Percentiles rank a stretch among this genome's conserved stretches.
These are phyloP conservation scores for Ephestia elutella DNA, from an alignment of 1,140 invertebrate genomes.

Conservation along the genomic window DNA sequence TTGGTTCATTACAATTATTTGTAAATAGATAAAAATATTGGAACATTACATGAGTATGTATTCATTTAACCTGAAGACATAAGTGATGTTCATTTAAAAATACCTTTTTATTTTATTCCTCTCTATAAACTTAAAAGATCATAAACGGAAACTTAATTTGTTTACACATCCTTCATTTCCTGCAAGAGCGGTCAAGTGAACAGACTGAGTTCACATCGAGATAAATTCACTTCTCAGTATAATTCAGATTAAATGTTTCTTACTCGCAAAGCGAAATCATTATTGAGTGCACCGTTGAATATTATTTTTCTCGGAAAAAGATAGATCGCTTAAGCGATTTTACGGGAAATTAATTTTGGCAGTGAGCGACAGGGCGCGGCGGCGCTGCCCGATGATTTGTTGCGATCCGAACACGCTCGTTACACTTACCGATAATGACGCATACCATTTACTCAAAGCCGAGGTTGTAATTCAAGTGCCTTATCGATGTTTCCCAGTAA, in stretches of 20 bases:
- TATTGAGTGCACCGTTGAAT: constrained; percentile 38
- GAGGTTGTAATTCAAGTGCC: constrained; percentile 43
- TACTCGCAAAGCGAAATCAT: constrained; percentile 40
- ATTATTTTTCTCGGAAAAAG: constrained; percentile 63
- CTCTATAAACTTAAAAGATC: constrained; percentile 14
- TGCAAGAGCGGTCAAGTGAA: constrained; percentile 28
- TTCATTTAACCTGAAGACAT: too few relatives aligned
- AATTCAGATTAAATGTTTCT: constrained; percentile 43
- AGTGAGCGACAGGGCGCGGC: constrained; percentile 46
- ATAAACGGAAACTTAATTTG: constrained; percentile 55
- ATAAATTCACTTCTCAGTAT: constrained; percentile 39
- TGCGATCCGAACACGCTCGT: constrained; percentile 42
- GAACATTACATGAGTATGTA: too few relatives aligned
- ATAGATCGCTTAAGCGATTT: constrained; percentile 65
- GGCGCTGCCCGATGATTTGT: constrained; percentile 46
- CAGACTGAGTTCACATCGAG: constrained; percentile 34
- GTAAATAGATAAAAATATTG: too few relatives aligned
- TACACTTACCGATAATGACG: constrained; percentile 57
- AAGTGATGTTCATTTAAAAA: too few relatives aligned
- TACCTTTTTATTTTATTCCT: too few relatives aligned
- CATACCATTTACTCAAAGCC: constrained; percentile 54
- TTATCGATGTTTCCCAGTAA: constrained; percentile 46
- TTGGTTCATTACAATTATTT: too few relatives aligned
- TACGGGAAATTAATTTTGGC: constrained; percentile 65
- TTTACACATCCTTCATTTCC: constrained; percentile 41